Conservation (phyloP, 1,140 invertebrate genomes). For the Contarinia nasturtii region DNA sequence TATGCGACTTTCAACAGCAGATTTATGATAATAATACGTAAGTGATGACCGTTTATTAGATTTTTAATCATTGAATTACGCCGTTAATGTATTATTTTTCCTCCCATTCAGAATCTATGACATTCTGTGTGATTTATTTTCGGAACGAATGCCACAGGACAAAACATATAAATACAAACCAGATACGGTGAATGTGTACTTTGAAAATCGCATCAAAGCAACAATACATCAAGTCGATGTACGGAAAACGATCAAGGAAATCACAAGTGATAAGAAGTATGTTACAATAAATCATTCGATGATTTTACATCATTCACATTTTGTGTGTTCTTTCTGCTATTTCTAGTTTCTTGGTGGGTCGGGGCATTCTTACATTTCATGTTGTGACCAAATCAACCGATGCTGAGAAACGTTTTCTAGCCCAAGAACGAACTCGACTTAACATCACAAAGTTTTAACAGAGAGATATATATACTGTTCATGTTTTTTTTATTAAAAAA, state of each 20-base stretch:
- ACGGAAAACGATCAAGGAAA: conserved; percentile 35
- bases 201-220: conserved; percentile 46
- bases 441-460: too few relatives aligned
- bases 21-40: conserved; percentile 54
- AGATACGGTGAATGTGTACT: conserved; percentile 54
- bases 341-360: conserved; percentile 16
- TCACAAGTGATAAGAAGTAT: conserved; percentile 42
- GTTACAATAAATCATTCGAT: conserved; percentile 1
- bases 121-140: conserved; percentile 54
- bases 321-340: neutral
- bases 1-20: conserved; percentile 51
- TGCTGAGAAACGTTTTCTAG: conserved; percentile 5
- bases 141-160: conserved; percentile 56
- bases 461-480: too few relatives aligned
- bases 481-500: too few relatives aligned
- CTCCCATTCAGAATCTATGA: conserved; percentile 42
- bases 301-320: neutral
- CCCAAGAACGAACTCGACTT: neutral
- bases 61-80: conserved; percentile 7
- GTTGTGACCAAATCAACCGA: conserved; percentile 14
- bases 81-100: conserved; percentile 2
- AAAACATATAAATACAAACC: conserved; percentile 41
- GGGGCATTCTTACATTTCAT: conserved; percentile 17
- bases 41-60: conserved; percentile 24
- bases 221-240: conserved; percentile 40